Evolutionary conservation across 2,113 vertebrate species (phyloP), one percentile per base, ranked within the genome.

Genomic region (Bubo blakistoni): DNA sequence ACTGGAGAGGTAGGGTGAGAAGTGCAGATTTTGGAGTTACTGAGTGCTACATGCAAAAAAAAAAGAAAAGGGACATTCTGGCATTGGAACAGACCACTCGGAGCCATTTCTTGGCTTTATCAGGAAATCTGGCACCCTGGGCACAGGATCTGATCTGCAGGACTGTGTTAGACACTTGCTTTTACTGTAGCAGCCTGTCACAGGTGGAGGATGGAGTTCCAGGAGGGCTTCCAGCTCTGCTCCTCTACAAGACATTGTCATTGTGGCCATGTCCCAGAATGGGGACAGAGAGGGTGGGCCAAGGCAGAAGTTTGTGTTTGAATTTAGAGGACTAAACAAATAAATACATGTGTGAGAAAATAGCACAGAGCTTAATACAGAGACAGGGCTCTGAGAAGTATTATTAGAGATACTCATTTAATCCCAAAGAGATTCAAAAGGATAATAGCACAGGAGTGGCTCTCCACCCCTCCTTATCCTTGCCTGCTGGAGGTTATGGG

Each of bases 281-380:
- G 29, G 58, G 66, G 40, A 58, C 40, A 63, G 40, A 18, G 38
- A 26, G 38, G n/a, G 11, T 47, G 58, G 57, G 65, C 10, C 12
- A 49, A 80, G 72, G 59, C 88, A 69, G 44, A n/a, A 49, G 36
- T 63, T 26, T 86, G 58, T 81, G 86, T 26, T 91, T 65, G 69
- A 79, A 58, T 95, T 89, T 91, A 87, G 83, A 97, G 81, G 83
- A 40, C 83, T 95, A 69, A 96, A 92, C 81, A 92, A 87, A 96
- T 94, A 95, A 92, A 95, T 81, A 86, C 59, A 3, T 12, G 34
- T 66, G 82, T 32, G 86, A 89, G 65, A 94, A 91, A 96, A 95
- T 87, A 92, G 84, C 72, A 79, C 6, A 29, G 59, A 61, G 86
- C 67, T 97, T 96, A 92, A 65, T 46, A 8, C 44, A 92, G 92